Conservation (phyloP, 2,888 invertebrate genomes). For the Anagyrus pseudococci region DNA sequence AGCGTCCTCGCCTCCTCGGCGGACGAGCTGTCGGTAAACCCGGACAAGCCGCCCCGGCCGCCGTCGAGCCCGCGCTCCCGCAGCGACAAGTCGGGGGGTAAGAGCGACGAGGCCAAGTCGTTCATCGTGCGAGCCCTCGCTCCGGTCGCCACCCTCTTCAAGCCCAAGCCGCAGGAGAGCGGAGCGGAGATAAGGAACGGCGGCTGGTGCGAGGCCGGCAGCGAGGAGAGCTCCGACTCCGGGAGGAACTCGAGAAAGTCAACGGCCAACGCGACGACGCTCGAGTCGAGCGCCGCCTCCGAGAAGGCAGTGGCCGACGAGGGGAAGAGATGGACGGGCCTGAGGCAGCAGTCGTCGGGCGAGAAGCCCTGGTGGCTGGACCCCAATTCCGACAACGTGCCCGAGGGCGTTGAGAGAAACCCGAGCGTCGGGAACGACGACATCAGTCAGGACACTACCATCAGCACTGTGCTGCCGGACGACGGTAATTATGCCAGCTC, state of each 20-base stretch:
- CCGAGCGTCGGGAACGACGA: constrained; percentile 52
- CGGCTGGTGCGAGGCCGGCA: constrained; percentile 44
- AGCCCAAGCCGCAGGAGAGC: constrained; percentile 67
- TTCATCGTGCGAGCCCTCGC: constrained; percentile 77
- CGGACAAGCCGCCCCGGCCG: constrained; percentile 65
- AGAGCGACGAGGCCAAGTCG: constrained; percentile 73
- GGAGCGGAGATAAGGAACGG: constrained; percentile 58
- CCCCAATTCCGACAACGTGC: constrained; percentile 57
- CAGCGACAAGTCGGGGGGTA: constrained; percentile 55
- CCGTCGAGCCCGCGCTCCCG: constrained; percentile 62
- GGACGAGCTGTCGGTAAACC: constrained; percentile 67
- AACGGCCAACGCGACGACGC: constrained; percentile 29
- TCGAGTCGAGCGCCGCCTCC: constrained; percentile 13
- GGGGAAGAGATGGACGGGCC: constrained; percentile 29
- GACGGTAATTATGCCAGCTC: constrained; percentile 54
- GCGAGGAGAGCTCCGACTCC: constrained; percentile 44
- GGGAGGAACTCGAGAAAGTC: constrained; percentile 42
- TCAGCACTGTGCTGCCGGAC: constrained; percentile 56
- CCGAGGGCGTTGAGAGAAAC: constrained; percentile 54
- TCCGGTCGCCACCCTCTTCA: constrained; percentile 78
- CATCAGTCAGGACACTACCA: constrained; percentile 57
- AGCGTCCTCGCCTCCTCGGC: constrained; percentile 64
- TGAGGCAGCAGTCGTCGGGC: constrained; percentile 49
- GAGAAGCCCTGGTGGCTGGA: constrained; percentile 60
- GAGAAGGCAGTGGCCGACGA: constrained; percentile 39